Conservation (phyloP, 2,797 vertebrate species). For the Gymnoscopelus microlampas region DNA sequence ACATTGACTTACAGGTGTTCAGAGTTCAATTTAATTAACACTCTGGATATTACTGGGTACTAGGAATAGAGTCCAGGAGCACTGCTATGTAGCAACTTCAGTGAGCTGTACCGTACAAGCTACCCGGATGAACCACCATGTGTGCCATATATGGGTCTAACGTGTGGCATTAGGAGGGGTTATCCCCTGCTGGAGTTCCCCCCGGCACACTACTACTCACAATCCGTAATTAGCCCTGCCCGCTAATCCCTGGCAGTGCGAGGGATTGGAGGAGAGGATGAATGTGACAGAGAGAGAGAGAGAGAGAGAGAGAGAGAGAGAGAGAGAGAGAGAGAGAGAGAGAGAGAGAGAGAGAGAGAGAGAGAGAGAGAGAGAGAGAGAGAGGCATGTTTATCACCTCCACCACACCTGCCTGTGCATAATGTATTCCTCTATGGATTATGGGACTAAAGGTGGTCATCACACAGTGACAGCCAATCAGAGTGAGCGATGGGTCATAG, state of each 20-base stretch:
- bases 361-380: constrained; percentile 9
- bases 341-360: constrained; percentile 12
- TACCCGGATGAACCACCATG: too few relatives aligned
- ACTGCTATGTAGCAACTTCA: too few relatives aligned
- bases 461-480: too few relatives aligned
- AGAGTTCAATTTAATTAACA: too few relatives aligned
- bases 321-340: constrained; percentile 8
- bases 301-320: constrained; percentile 8
- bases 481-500: too few relatives aligned
- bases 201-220: constrained; percentile 8
- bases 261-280: constrained; percentile 35
- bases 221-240: constrained; percentile 37
- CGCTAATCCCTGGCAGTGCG: constrained; percentile 35
- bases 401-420: constrained; percentile 1
- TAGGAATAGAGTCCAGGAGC: too few relatives aligned
- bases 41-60: too few relatives aligned
- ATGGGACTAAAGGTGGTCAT: background rate
- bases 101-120: too few relatives aligned
- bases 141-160: too few relatives aligned
- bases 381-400: constrained; percentile 44
- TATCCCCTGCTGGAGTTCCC: constrained; percentile 14
- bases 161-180: background rate
- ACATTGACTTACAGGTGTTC: too few relatives aligned
- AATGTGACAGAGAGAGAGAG: constrained; percentile 29
- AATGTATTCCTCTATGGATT: background rate